Evolutionary conservation across 2,113 vertebrate species (phyloP), one percentile per base, ranked within the genome.

Genomic region (Eubucco bourcierii): DNA sequence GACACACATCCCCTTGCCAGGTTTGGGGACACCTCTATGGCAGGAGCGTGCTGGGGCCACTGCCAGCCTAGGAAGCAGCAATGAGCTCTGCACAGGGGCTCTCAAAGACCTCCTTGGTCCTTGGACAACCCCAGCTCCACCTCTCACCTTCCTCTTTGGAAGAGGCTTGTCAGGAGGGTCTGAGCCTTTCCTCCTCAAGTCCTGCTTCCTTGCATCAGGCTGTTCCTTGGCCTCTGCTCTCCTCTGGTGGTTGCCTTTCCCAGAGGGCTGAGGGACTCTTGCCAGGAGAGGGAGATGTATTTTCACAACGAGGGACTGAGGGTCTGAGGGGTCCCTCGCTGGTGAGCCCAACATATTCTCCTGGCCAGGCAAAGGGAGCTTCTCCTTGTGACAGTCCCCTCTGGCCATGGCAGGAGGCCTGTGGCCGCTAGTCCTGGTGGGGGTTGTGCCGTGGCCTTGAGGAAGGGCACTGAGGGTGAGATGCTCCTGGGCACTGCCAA

Each of bases 231-330:
- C 65, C 34, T 95, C 94, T 1, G 65, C 52, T 47, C 76, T 97
- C 76, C 83, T 96, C 14, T 78, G 90, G 29, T 78, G 68, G 39
- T 25, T 39, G 7, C 67, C 90, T 88, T 97, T 98, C 39, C 85
- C 67, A 1, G 84, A 56, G 2, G 65, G 58, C 70, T 88, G 95
- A 15, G 99, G 99, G 13, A 99, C 73, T 91, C 97, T 98, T 9
- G 97, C 97, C 15, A 99, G 98, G n/a, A 98, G 97, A 74, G 95
- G 87, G 2, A 99, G 97, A 29, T 98, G 84, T 70, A 99, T 99
- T 98, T 98, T 99, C 78, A 99, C 99, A 90, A 99, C 11, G 29
- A 99, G 97, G 39, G 93, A 87, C 5, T 29, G 88, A 2, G 67
- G 77, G 64, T 41, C 6, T 2, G 74, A 73, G 5, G 47, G 31